A percentile compares a stretch with the other conserved stretches of the same genome.
phyloP scores from a whole-genome alignment of 2,888 invertebrate species.

The Habrosyne pyritoides region DNA sequence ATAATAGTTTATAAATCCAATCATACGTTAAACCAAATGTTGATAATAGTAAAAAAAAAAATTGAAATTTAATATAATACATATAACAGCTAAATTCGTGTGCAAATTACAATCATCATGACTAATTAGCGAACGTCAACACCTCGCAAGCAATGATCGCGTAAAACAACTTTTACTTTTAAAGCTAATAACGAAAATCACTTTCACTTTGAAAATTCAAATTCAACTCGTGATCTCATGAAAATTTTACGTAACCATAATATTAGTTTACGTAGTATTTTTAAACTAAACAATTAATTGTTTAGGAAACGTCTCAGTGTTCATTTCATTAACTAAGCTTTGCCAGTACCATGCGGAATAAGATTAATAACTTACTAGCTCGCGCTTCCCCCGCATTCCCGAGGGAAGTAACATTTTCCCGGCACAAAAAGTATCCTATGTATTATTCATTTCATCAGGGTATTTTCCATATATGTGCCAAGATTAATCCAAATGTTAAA shows the following conservation, averaged over 20 bases:
- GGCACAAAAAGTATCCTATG: too few species aligned
- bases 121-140: background rate
- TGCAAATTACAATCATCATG: background rate
- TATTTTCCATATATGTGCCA: too few species aligned
- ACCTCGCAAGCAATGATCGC: background rate
- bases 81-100: too few species aligned
- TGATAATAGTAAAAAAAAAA: too few species aligned
- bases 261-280: background rate
- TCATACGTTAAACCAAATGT: too few species aligned
- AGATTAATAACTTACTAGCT: too few species aligned
- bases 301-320: background rate
- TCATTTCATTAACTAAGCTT: background rate
- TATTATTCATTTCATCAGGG: too few species aligned
- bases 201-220: background rate
- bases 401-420: too few species aligned
- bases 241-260: background rate
- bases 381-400: too few species aligned
- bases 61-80: too few species aligned
- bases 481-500: too few species aligned
- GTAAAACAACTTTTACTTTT: conserved; percentile 2
- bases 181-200: conserved; percentile 3
- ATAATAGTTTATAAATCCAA: too few species aligned
- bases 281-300: background rate
- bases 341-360: background rate
- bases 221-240: background rate